Evolutionary conservation across 2,113 vertebrate genomes (phyloP).

Genomic region (Pteruthius melanotis): DNA sequence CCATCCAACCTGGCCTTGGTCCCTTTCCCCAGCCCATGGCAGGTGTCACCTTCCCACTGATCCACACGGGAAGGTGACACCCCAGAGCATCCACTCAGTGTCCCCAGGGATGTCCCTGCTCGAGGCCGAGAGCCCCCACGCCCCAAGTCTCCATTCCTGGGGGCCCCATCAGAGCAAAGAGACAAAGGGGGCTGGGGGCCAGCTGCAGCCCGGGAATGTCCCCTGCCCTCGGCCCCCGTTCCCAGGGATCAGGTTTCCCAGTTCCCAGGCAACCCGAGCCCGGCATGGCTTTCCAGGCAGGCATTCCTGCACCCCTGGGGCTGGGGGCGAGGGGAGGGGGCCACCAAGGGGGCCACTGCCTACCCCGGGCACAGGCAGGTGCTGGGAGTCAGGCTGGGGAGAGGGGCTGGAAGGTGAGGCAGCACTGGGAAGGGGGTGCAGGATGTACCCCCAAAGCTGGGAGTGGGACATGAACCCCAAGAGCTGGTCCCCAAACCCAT

Average conservation of each 20-base stretch:
- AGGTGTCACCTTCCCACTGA: too few relatives aligned
- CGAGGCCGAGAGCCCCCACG: accelerated
- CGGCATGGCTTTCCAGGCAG: neutral
- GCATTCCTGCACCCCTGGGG: constrained; percentile 40
- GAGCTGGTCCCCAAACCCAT: accelerated
- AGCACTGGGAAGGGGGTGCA: neutral
- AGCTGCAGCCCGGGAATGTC: constrained; percentile 49
- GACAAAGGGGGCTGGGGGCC: constrained; percentile 46
- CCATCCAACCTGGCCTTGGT: neutral
- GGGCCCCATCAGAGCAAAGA: neutral
- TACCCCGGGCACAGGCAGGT: neutral
- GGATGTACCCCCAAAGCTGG: neutral
- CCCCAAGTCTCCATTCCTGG: neutral
- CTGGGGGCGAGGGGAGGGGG: neutral
- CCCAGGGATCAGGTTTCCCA: constrained; percentile 62
- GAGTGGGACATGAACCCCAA: neutral
- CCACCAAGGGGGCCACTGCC: neutral
- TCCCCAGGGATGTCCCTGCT: neutral
- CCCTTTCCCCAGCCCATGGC: neutral
- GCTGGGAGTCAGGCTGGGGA: neutral
- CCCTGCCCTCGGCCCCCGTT: constrained; percentile 39
- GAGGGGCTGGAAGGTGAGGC: neutral
- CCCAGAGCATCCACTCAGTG: neutral
- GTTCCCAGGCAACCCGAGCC: constrained; percentile 62
- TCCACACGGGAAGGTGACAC: neutral